Evolutionary conservation across 2,113 vertebrate species (phyloP), one percentile per base, ranked within the genome.

Genomic region (Bambusicola thoracicus): DNA sequence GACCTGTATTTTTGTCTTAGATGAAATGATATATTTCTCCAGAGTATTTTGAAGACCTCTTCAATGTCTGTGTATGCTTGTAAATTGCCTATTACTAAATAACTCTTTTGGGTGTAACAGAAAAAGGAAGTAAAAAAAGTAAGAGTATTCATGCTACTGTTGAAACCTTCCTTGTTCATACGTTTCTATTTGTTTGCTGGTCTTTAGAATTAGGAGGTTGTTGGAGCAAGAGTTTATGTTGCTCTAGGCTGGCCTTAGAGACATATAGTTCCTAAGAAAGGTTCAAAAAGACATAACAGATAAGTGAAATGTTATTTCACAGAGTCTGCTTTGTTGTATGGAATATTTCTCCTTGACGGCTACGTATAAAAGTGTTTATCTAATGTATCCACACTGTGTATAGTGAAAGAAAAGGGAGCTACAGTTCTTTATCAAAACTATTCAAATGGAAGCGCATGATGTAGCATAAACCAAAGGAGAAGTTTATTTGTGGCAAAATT

Each of bases 281-380:
- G 74, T 83, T 94, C 85, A 85, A 82, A 89, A 93, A 96, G 72
- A 87, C 81, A 70, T 73, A 91, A 85, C 75, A 95, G 91, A 91
- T 94, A 95, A 95, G 78, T 89, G 87, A 93, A 96, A 92, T 93
- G 81, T 92, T 95, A 95, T 95, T 96, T 96, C 92, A 92, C 91
- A 89, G 91, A 81, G 91, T 92, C 91, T 87, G 63, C 79, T 94
- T 87, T 29, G 0, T 89, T 94, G 95, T 83, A 85, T 94, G 94
- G 93, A 91, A 91, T 97, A 92, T 96, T 95, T 96, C 95, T 95
- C 75, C 89, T 91, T 95, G 94, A 96, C 30, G 79, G 93, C 74
- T 92, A 79, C 86, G 32, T 93, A 90, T 92, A 92, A 94, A 95
- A 94, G 61, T 93, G 93, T 96, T 96, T 96, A 96, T 93, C 81